These are phyloP conservation scores for Calliphora vomitoria DNA, from an alignment of 2,888 invertebrate genomes.

Conservation along the genomic window DNA sequence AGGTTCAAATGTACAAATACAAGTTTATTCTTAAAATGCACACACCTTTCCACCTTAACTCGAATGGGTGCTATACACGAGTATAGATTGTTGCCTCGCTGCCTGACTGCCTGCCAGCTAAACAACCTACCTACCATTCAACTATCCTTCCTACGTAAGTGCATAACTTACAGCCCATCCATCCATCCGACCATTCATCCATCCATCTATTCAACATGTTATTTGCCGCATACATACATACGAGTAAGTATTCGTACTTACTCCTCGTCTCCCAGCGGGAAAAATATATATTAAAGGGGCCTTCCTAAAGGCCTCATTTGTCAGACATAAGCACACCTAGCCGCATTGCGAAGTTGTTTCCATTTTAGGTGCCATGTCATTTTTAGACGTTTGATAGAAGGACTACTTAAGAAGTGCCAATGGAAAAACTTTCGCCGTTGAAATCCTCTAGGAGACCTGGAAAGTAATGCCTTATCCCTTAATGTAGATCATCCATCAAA, in stretches of 20 bases:
- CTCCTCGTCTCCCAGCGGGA: not conserved
- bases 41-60: constrained; percentile 47
- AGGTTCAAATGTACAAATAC: constrained; percentile 52
- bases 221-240: not conserved
- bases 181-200: constrained; percentile 38
- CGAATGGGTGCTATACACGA: constrained; percentile 33
- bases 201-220: constrained; percentile 40
- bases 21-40: constrained; percentile 48
- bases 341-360: no score
- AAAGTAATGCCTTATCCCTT: no score
- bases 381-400: no score
- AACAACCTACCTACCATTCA: constrained; percentile 23
- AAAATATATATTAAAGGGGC: not conserved
- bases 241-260: not conserved
- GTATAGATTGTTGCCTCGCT: constrained; percentile 20
- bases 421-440: no score
- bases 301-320: no score
- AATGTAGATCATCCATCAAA: no score
- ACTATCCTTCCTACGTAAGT: constrained; percentile 52
- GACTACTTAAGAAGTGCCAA: no score
- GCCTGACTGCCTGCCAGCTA: constrained; percentile 27
- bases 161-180: constrained; percentile 43
- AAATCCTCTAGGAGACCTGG: no score
- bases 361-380: no score
- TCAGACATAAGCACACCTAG: no score